A percentile compares a stretch with the other conserved stretches of the same genome.
These are phyloP conservation scores for Dasyurus viverrinus DNA, from an alignment of 2,113 vertebrate genomes.

Conservation along the genomic window DNA sequence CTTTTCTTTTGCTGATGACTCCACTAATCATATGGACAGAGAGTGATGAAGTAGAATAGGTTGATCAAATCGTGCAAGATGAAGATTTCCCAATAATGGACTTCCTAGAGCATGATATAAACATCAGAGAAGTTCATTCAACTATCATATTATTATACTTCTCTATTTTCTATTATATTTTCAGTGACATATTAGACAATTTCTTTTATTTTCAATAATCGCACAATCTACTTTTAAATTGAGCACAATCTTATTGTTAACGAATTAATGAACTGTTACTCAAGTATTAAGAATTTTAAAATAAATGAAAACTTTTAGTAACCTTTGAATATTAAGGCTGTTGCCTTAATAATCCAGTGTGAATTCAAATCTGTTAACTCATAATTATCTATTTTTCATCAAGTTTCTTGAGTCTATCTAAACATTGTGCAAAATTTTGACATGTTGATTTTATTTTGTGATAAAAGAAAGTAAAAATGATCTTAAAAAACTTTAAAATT, in stretches of 20 bases:
- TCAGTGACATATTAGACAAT: not conserved
- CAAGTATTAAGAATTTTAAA: not conserved
- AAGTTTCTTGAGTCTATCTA: not conserved
- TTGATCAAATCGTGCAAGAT: too few relatives aligned
- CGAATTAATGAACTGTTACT: not conserved
- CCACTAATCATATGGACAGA: too few relatives aligned
- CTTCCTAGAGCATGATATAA: too few relatives aligned
- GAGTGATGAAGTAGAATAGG: too few relatives aligned
- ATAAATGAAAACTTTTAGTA: not conserved
- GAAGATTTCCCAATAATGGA: too few relatives aligned
- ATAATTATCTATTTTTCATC: not conserved
- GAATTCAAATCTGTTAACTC: not conserved
- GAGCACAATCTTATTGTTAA: not conserved
- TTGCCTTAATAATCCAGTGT: not conserved
- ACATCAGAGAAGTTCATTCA: too few relatives aligned
- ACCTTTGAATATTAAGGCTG: not conserved
- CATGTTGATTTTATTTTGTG: too few relatives aligned
- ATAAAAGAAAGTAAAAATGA: too few relatives aligned
- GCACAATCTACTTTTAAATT: not conserved
- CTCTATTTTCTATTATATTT: not conserved
- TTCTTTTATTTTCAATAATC: not conserved
- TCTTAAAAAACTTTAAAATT: too few relatives aligned
- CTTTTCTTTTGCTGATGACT: too few relatives aligned
- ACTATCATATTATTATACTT: too few relatives aligned
- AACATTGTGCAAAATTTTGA: not conserved